Evolutionary conservation across 2,888 invertebrate species (phyloP), one percentile per base, ranked within the genome.

Genomic region (Nomada goodeniana): DNA sequence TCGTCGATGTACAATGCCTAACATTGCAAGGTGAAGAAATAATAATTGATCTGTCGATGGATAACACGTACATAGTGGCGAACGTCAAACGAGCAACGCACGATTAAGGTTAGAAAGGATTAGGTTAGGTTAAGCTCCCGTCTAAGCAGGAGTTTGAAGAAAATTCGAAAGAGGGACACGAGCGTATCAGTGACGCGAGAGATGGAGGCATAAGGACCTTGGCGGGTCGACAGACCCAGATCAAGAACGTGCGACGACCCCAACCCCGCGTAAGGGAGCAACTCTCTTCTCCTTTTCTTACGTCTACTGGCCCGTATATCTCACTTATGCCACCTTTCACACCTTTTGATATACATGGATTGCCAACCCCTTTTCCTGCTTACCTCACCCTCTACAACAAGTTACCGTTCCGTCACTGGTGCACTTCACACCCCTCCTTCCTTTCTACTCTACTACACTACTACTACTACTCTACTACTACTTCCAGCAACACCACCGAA

Each of bases 191-290:
- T 65, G 70, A 77, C 59, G 60, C 71, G 64, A 80, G 78, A 76
- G 69, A 69, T 67, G 60, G 81, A 83, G 65, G 83, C 85, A 84
- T 84, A 88, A 91, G 90, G 91, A 92, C 92, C 92, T 92, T 92
- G 92, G 89, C 91, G 90, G 92, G 91, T 92, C 92, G 91, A 91
- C 91, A 91, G 91, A 91, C 91, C 90, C 90, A 88, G 90, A 86
- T 90, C 90, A 91, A 91, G 91, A 93, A 92, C 93, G 93, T 93
- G 89, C 93, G 92, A 92, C 92, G 93, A 93, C 93, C 93, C 92
- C 92, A 88, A 87, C 87, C 85, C 84, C 90, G 82, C 85, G 67
- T 52, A 76, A 77, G 81, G 77, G 79, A 76, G 69, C 84, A 86
- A 85, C 83, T 86, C 82, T 82, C 83, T 83, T 74, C 50, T 67